phyloP scores from a whole-genome alignment of 1,140 invertebrate genomes.

The Hyles vespertilio region DNA sequence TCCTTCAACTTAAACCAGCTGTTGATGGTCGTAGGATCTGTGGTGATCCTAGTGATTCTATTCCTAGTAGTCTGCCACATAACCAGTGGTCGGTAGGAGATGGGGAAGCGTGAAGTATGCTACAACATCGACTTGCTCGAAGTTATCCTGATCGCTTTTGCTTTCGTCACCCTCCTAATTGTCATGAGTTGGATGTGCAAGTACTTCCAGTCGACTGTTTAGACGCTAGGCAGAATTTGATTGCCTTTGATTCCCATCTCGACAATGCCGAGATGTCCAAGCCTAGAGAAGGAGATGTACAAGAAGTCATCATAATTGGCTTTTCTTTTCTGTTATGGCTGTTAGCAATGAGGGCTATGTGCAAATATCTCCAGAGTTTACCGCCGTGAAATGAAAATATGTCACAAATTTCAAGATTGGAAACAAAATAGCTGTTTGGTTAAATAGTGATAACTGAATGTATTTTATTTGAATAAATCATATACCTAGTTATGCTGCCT shows the following conservation, averaged over 20 bases:
- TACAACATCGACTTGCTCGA: conserved; percentile 45
- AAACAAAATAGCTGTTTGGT: too few relatives aligned
- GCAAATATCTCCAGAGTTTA: conserved; percentile 27
- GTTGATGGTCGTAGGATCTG: conserved; percentile 48
- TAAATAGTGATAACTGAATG: too few relatives aligned
- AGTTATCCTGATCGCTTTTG: conserved; percentile 43
- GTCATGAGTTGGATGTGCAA: conserved; percentile 59
- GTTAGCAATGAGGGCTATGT: conserved; percentile 29
- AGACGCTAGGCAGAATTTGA: conserved; percentile 2
- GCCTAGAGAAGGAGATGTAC: too few relatives aligned
- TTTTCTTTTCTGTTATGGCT: conserved; percentile 33
- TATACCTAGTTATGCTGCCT: too few relatives aligned
- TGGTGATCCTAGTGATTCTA: conserved; percentile 50
- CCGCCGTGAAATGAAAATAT: conserved; percentile 7
- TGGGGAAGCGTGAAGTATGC: conserved; percentile 23
- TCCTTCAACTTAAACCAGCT: conserved; percentile 47
- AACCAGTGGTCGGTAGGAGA: conserved; percentile 35
- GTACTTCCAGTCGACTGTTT: conserved; percentile 37
- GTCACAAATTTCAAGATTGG: not conserved
- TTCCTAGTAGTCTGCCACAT: conserved; percentile 56
- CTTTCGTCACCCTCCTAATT: conserved; percentile 44
- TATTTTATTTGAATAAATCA: too few relatives aligned
- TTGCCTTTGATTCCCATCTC: too few relatives aligned
- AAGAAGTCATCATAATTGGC: conserved; percentile 22
- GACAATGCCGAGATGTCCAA: too few relatives aligned